A percentile compares a stretch with the other conserved stretches of the same genome.
phyloP scores from a whole-genome alignment of 2,888 invertebrate species.

The Callosobruchus maculatus region DNA sequence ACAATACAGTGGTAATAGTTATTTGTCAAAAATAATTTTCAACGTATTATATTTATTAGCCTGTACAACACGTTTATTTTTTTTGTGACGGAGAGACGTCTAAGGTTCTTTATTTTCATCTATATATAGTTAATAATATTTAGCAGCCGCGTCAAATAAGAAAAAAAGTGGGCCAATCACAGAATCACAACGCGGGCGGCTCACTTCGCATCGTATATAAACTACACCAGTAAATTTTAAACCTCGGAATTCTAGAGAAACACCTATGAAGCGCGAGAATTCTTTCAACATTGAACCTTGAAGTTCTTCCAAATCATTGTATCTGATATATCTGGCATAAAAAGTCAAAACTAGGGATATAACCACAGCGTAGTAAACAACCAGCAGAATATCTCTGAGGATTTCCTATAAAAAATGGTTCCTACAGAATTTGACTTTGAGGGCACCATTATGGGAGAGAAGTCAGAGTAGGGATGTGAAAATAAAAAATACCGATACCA shows the following conservation, averaged over 20 bases:
- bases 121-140: constrained; percentile 16
- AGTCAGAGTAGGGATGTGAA: no score
- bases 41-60: constrained; percentile 36
- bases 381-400: no score
- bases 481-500: no score
- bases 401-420: no score
- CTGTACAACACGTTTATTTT: constrained; percentile 40
- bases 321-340: no score
- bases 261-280: background rate
- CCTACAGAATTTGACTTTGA: no score
- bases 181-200: constrained; percentile 38
- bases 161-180: constrained; percentile 42
- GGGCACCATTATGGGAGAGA: no score
- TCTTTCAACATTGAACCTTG: background rate
- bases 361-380: no score
- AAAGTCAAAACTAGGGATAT: no score
- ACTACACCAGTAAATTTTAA: background rate
- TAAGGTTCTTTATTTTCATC: constrained; percentile 10
- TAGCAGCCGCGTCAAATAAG: constrained; percentile 30
- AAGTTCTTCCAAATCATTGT: background rate
- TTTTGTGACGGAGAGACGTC: constrained; percentile 28
- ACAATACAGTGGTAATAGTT: constrained; percentile 45
- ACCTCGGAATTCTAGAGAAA: background rate
- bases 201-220: constrained; percentile 32
- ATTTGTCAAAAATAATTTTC: constrained; percentile 49